Percentiles rank a stretch among this genome's conserved stretches.
phyloP scores from a whole-genome alignment of 2,888 invertebrate genomes.

The Allophyes oxyacanthae region DNA sequence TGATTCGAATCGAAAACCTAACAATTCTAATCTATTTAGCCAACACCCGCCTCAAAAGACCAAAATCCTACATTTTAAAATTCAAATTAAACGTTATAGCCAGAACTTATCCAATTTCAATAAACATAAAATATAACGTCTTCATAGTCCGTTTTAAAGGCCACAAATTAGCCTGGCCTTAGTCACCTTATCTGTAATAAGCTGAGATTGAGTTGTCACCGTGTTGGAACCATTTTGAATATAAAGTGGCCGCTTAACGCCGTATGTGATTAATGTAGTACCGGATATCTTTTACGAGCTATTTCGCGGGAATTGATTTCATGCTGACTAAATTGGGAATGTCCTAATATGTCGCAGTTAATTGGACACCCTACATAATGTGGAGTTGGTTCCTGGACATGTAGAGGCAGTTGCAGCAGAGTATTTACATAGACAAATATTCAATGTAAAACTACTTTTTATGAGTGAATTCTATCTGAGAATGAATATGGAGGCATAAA shows the following conservation, averaged over 20 bases:
- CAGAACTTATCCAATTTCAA: constrained; percentile 45
- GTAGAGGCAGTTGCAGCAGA: constrained; percentile 12
- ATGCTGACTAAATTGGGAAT: constrained; percentile 63
- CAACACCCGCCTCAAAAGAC: constrained; percentile 14
- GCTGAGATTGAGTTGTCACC: constrained; percentile 83
- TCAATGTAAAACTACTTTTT: constrained; percentile 49
- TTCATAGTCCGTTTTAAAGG: constrained; percentile 50
- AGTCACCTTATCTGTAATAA: constrained; percentile 62
- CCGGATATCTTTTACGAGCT: constrained; percentile 74
- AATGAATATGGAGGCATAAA: constrained; percentile 3
- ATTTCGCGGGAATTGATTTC: constrained; percentile 70
- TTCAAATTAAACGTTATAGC: constrained; percentile 35
- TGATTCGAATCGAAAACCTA: neutral
- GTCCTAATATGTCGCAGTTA: constrained; percentile 64
- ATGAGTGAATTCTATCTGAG: constrained; percentile 29
- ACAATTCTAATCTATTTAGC: constrained; percentile 25
- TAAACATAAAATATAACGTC: constrained; percentile 51
- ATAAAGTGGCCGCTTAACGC: constrained; percentile 80
- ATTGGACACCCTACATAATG: constrained; percentile 66
- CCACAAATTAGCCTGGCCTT: constrained; percentile 62
- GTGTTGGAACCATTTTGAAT: constrained; percentile 72
- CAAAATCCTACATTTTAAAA: constrained; percentile 30
- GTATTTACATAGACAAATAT: constrained; percentile 46
- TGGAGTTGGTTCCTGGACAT: constrained; percentile 21
- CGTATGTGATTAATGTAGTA: constrained; percentile 76